Percentiles rank a stretch among this genome's conserved stretches.
phyloP scores from a whole-genome alignment of 1,140 invertebrate genomes.

The Drosophila sulfurigaster region DNA sequence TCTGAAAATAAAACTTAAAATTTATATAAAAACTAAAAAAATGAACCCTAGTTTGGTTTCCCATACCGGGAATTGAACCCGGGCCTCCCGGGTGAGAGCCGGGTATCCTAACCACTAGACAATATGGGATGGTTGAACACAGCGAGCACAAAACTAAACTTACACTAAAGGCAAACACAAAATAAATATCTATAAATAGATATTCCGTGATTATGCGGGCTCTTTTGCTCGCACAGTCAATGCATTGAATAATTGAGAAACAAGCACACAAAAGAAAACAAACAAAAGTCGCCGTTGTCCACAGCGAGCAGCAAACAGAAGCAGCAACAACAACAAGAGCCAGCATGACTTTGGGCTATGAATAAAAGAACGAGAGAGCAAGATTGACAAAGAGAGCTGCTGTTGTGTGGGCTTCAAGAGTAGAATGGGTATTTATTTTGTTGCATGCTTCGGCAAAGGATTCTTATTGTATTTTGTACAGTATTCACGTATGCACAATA shows the following conservation, averaged over 20 bases:
- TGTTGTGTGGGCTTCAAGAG: background rate
- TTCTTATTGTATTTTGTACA: constrained; percentile 42
- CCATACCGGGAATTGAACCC: constrained; percentile 94
- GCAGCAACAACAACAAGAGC: constrained; percentile 2
- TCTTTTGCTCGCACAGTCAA: constrained; percentile 14
- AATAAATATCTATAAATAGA: constrained; percentile 37
- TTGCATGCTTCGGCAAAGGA: constrained; percentile 49
- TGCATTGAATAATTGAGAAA: constrained; percentile 39
- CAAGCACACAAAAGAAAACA: constrained; percentile 28
- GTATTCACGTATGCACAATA: constrained; percentile 27
- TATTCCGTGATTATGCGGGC: background rate
- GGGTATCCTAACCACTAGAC: constrained; percentile 93
- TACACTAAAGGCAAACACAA: background rate
- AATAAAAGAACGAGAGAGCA: constrained; percentile 13
- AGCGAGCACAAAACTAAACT: background rate
- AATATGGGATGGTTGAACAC: constrained; percentile 85
- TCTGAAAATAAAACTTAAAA: background rate
- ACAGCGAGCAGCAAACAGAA: constrained; percentile 12
- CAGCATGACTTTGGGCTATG: constrained; percentile 33
- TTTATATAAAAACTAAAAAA: background rate
- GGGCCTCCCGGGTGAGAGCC: constrained; percentile 93
- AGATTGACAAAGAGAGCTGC: constrained; percentile 34
- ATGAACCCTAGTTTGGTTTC: constrained; percentile 86
- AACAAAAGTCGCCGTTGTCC: constrained; percentile 40
- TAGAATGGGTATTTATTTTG: constrained; percentile 36